A percentile compares a stretch with the other conserved stretches of the same genome.
Evolutionary conservation across 2,888 invertebrate genomes (phyloP).

Genomic region (Antitype chi): DNA sequence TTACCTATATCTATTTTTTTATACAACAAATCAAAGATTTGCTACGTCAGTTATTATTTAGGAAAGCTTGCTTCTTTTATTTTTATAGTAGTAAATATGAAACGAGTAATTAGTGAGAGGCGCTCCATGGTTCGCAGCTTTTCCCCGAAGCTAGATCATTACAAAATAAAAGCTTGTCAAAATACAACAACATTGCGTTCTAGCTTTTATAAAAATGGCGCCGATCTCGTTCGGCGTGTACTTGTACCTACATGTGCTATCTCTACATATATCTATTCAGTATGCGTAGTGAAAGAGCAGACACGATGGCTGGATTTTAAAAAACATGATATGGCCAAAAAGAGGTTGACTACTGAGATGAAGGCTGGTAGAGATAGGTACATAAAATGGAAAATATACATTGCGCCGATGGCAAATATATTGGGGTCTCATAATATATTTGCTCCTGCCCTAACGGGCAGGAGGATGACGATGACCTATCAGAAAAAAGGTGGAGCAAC

Average conservation of each 20-base stretch:
- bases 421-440: too few relatives aligned
- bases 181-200: background rate
- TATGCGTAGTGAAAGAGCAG: background rate
- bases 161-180: background rate
- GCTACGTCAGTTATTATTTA: background rate
- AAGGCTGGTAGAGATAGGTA: background rate
- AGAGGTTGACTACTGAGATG: background rate
- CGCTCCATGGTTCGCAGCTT: background rate
- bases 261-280: background rate
- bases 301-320: background rate
- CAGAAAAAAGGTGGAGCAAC: background rate
- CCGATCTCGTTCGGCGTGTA: background rate
- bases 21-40: background rate
- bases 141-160: slow-evolving; percentile 33
- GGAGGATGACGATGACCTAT: background rate
- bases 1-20: background rate
- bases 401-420: background rate
- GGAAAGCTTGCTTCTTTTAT: background rate
- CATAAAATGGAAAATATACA: background rate
- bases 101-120: slow-evolving; percentile 12
- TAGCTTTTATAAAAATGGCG: slow-evolving; percentile 34
- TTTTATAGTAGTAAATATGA: slow-evolving; percentile 20
- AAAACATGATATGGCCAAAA: background rate
- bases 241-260: background rate
- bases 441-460: too few relatives aligned